A percentile compares a stretch with the other conserved stretches of the same genome.
These are phyloP conservation scores for Drosophila fungiperda DNA, from an alignment of 2,888 invertebrate species.

Conservation along the genomic window DNA sequence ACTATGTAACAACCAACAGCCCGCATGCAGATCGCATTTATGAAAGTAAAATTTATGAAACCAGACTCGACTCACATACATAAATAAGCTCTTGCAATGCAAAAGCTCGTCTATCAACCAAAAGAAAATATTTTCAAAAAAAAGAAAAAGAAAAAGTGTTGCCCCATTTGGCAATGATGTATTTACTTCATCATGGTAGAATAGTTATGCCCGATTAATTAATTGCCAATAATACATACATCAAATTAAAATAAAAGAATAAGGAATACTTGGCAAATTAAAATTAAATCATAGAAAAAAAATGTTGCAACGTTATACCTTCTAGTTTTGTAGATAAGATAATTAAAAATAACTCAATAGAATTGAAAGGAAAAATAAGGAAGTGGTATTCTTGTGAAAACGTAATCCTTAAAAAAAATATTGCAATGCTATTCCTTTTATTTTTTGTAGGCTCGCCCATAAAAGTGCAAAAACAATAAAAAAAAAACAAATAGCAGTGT, in stretches of 20 bases:
- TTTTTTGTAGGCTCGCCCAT: slow-evolving; percentile 1
- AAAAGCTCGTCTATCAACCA: slow-evolving; percentile 12
- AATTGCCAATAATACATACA: not conserved
- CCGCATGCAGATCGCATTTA: slow-evolving; percentile 14
- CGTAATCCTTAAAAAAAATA: not conserved
- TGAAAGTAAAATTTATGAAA: slow-evolving; percentile 20
- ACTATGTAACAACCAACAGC: slow-evolving; percentile 3
- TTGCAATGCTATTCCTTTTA: not conserved
- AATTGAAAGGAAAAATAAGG: not conserved
- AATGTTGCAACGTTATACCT: not conserved
- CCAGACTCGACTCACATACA: slow-evolving; percentile 10
- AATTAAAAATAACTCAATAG: not conserved
- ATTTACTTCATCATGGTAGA: not conserved
- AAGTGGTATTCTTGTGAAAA: not conserved
- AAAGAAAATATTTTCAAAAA: slow-evolving; percentile 1
- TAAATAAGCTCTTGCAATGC: slow-evolving; percentile 11
- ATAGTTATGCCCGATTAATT: not conserved
- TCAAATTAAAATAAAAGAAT: not conserved
- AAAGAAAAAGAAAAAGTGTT: not conserved
- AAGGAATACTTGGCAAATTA: not conserved
- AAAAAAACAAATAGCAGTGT: not conserved
- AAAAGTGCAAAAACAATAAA: not conserved
- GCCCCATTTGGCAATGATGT: not conserved
- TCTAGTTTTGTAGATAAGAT: not conserved
- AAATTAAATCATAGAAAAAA: not conserved